Conservation (phyloP, 2,888 invertebrate genomes). For the Gymnosoma rotundatum region DNA sequence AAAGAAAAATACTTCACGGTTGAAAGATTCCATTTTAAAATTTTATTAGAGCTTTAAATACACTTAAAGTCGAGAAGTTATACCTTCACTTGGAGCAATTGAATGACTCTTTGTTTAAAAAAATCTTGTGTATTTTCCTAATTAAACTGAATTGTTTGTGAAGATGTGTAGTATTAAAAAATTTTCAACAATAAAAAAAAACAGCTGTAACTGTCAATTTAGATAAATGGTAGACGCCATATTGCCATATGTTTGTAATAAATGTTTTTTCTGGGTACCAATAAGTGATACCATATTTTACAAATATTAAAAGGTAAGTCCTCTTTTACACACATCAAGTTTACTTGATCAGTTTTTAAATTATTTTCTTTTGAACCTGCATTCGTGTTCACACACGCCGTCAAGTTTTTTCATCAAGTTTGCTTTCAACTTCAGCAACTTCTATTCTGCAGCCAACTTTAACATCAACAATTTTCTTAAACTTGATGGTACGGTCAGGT, state of each 20-base stretch:
- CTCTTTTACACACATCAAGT: too few species aligned
- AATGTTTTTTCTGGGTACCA: too few species aligned
- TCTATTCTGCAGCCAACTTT: too few species aligned
- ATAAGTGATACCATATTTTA: too few species aligned
- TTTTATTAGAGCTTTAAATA: neutral
- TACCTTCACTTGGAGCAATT: neutral
- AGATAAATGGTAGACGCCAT: neutral
- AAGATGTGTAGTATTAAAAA: slow-evolving; percentile 18
- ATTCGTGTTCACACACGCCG: too few species aligned
- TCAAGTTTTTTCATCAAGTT: too few species aligned
- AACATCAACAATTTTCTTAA: too few species aligned
- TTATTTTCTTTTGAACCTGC: too few species aligned
- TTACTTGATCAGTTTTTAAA: too few species aligned
- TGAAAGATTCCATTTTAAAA: neutral
- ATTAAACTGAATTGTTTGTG: slow-evolving; percentile 31
- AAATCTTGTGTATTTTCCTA: slow-evolving; percentile 6
- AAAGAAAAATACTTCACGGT: slow-evolving; percentile 26
- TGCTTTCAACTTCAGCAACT: too few species aligned
- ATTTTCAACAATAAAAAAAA: slow-evolving; percentile 19
- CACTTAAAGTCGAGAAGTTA: neutral
- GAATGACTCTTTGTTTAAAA: neutral
- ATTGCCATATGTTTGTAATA: slow-evolving; percentile 17
- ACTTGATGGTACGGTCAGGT: too few species aligned
- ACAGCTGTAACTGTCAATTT: slow-evolving; percentile 21
- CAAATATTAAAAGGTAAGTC: too few species aligned